Percentiles rank a stretch among this genome's conserved stretches.
Evolutionary conservation across 2,797 vertebrate genomes (phyloP).

Genomic region (Mus caroli): DNA sequence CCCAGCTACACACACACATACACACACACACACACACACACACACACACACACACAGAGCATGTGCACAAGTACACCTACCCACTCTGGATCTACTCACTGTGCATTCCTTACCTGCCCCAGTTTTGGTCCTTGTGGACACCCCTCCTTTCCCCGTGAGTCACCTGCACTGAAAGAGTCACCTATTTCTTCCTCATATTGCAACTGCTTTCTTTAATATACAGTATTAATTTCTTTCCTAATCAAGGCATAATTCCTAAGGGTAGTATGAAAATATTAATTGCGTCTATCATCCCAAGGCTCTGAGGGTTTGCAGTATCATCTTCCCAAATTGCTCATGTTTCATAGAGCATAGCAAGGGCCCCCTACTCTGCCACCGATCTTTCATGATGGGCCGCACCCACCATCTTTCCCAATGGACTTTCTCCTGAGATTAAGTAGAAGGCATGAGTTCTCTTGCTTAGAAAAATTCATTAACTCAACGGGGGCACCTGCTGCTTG

Average conservation of each 20-base stretch:
- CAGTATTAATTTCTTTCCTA: background rate
- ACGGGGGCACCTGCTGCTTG: slow-evolving; percentile 28
- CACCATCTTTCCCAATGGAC: background rate
- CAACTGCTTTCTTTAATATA: background rate
- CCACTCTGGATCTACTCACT: background rate
- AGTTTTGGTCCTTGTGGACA: background rate
- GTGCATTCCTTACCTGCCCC: background rate
- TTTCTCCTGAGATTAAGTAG: slow-evolving; percentile 46
- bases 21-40: background rate
- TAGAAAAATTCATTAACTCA: slow-evolving; percentile 45
- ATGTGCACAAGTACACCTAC: background rate
- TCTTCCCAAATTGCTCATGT: slow-evolving; percentile 15
- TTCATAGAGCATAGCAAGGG: background rate
- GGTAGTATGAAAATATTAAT: background rate
- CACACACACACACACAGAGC: background rate
- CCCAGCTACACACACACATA: background rate
- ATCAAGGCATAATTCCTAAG: slow-evolving; percentile 6
- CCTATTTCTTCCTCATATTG: accelerated
- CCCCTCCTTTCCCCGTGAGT: background rate
- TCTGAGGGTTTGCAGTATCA: background rate
- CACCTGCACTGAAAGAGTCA: background rate
- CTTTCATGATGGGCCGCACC: background rate
- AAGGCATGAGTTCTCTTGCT: slow-evolving; percentile 59
- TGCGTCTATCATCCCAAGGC: background rate
- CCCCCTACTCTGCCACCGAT: background rate